Evolutionary conservation across 2,113 vertebrate species (phyloP).

Genomic region (Gambusia holbrooki): DNA sequence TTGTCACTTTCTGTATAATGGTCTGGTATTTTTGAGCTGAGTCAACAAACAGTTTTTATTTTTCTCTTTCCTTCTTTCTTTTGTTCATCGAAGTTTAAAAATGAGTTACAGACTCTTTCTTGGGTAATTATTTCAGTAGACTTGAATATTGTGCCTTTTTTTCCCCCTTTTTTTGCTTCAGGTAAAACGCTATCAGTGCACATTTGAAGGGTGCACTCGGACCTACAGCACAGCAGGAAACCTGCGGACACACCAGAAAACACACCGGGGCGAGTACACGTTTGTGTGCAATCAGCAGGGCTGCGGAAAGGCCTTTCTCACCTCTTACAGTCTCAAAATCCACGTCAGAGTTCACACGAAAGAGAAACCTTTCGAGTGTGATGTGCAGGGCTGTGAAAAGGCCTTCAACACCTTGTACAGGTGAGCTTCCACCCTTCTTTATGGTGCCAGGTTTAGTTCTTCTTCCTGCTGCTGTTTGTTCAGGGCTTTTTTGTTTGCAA

Average conservation of each 20-base stretch:
- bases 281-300: constrained; percentile 98
- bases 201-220: constrained; percentile 95
- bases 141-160: background rate
- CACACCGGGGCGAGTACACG: constrained; percentile 95
- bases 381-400: constrained; percentile 97
- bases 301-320: constrained; percentile 98
- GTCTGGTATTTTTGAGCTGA: constrained; percentile 21
- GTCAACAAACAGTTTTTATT: background rate
- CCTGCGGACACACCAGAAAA: constrained; percentile 97
- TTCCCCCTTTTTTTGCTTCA: constrained; percentile 46
- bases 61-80: background rate
- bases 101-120: background rate
- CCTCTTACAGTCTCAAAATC: constrained; percentile 98
- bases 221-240: constrained; percentile 99
- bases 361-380: constrained; percentile 98
- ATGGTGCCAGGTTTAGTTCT: background rate
- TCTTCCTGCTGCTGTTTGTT: background rate
- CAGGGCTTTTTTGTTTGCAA: background rate
- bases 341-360: constrained; percentile 98
- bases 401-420: constrained; percentile 98
- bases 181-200: constrained; percentile 99
- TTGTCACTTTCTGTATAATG: constrained; percentile 32
- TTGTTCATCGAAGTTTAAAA: background rate
- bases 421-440: constrained; percentile 58
- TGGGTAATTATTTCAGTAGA: background rate